Percentiles rank a stretch among this genome's conserved stretches.
These are phyloP conservation scores for Parazoanthus darwini DNA, from an alignment of 92 coral and sea anemone species.

Conservation along the genomic window DNA sequence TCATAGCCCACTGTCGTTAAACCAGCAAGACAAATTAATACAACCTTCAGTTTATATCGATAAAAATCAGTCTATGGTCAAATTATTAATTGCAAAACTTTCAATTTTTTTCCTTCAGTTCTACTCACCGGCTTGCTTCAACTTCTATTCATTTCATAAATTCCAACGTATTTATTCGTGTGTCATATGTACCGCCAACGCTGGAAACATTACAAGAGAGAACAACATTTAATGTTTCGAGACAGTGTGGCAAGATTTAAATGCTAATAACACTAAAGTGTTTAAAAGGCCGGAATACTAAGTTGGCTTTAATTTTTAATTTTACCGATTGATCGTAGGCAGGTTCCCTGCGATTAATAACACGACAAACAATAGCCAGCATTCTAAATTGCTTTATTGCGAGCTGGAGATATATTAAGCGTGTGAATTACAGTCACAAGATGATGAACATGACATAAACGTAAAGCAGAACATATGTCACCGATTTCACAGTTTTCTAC, in stretches of 20 bases:
- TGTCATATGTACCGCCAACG: background rate
- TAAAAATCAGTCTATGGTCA: background rate
- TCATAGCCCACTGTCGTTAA: background rate
- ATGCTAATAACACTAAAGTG: background rate
- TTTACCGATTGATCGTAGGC: background rate
- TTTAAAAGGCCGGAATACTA: slow-evolving; percentile 1
- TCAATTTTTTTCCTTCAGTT: background rate
- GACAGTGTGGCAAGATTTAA: background rate
- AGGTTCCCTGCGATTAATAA: background rate
- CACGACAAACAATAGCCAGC: background rate
- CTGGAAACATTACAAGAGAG: too few species aligned
- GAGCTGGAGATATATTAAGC: background rate
- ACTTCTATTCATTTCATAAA: too few species aligned
- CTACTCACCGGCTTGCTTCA: background rate
- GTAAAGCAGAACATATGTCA: background rate
- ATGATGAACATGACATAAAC: background rate
- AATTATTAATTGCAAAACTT: too few species aligned
- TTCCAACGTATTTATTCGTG: too few species aligned
- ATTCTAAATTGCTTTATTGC: background rate
- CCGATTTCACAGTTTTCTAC: background rate
- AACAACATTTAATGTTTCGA: background rate
- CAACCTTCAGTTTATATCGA: background rate
- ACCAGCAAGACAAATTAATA: background rate
- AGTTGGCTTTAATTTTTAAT: slow-evolving; percentile 13
- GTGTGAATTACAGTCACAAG: background rate